These are phyloP conservation scores for Abrostola tripartita DNA, from an alignment of 2,888 invertebrate genomes.

Conservation along the genomic window DNA sequence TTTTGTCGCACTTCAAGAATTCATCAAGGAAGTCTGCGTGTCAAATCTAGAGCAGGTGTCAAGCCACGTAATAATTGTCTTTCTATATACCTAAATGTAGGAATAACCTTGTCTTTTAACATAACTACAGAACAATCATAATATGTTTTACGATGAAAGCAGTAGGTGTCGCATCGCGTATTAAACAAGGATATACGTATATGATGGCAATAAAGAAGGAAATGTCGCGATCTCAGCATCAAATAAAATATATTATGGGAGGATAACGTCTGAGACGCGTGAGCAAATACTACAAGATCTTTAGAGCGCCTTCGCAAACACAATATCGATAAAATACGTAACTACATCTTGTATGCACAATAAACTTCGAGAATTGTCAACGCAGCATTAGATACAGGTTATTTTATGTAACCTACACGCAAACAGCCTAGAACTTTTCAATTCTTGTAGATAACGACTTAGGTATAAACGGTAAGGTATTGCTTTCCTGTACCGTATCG, in stretches of 20 bases:
- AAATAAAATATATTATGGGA: slow-evolving; percentile 46
- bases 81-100: no score
- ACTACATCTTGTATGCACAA: slow-evolving; percentile 13
- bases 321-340: slow-evolving; percentile 52
- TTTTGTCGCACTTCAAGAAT: no score
- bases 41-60: no score
- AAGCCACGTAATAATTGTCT: no score
- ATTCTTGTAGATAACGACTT: no score
- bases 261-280: slow-evolving; percentile 33
- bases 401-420: not conserved
- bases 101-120: not conserved
- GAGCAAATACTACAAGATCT: slow-evolving; percentile 50
- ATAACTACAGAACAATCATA: not conserved
- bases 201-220: slow-evolving; percentile 55
- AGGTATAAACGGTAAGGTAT: no score
- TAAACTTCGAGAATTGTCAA: not conserved
- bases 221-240: slow-evolving; percentile 47
- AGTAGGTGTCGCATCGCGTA: slow-evolving; percentile 30
- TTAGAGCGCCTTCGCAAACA: slow-evolving; percentile 50
- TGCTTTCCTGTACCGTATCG: no score
- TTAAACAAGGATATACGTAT: slow-evolving; percentile 51
- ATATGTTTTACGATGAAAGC: slow-evolving; percentile 19
- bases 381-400: not conserved
- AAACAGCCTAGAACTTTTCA: no score
- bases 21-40: no score